Evolutionary conservation across 2,888 invertebrate species (phyloP).

Genomic region (Antheraea assamensis): DNA sequence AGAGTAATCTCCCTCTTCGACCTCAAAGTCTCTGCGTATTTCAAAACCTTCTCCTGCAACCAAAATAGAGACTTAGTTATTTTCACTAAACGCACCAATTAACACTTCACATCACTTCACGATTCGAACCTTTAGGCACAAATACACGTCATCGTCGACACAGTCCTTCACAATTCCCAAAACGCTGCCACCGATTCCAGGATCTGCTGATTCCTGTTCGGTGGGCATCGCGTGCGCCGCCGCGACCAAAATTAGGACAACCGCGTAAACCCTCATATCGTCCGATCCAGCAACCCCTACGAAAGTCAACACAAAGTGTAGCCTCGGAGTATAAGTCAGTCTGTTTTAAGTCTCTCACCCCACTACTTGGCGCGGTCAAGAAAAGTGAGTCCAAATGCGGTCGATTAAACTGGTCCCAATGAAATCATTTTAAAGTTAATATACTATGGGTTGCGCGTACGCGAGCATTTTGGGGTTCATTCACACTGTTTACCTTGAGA

Average conservation of each 20-base stretch:
- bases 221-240: slow-evolving; percentile 76
- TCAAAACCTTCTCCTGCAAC: slow-evolving; percentile 87
- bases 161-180: slow-evolving; percentile 87
- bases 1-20: slow-evolving; percentile 80
- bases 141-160: slow-evolving; percentile 85
- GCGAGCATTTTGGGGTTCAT: slow-evolving; percentile 61
- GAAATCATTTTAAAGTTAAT: slow-evolving; percentile 70
- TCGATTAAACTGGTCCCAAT: slow-evolving; percentile 69
- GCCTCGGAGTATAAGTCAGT: slow-evolving; percentile 63
- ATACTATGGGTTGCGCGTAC: slow-evolving; percentile 61
- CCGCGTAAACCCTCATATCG: slow-evolving; percentile 72
- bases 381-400: slow-evolving; percentile 73
- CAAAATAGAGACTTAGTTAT: slow-evolving; percentile 61
- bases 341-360: slow-evolving; percentile 78
- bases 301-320: slow-evolving; percentile 75
- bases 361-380: slow-evolving; percentile 66
- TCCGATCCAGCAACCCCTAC: slow-evolving; percentile 64
- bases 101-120: slow-evolving; percentile 43
- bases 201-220: slow-evolving; percentile 78
- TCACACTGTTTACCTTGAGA: slow-evolving; percentile 42
- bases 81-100: slow-evolving; percentile 33
- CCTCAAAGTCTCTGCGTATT: slow-evolving; percentile 83
- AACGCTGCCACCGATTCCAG: slow-evolving; percentile 70
- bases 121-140: slow-evolving; percentile 86
- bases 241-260: slow-evolving; percentile 78